A percentile compares a stretch with the other conserved stretches of the same genome.
Evolutionary conservation across 2,797 vertebrate species (phyloP).

Genomic region (Eospalax fontanierii): DNA sequence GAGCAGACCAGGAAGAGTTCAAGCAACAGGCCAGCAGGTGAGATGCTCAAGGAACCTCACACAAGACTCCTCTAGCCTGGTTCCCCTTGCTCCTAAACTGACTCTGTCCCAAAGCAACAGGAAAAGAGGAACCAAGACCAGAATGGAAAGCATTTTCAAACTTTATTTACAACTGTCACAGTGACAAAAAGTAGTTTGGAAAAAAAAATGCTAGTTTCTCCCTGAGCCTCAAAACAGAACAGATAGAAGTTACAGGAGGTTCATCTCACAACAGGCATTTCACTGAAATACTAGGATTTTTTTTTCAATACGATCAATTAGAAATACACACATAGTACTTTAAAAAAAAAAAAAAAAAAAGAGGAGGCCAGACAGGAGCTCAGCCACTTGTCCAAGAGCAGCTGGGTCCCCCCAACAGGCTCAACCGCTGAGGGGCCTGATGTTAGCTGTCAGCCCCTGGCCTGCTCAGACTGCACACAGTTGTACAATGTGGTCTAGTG

Average conservation of each 20-base stretch:
- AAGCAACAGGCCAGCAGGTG: background rate
- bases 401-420: constrained; percentile 81
- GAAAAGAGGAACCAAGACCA: constrained; percentile 73
- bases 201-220: constrained; percentile 96
- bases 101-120: background rate
- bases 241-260: constrained; percentile 93
- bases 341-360: constrained; percentile 79
- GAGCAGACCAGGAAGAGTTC: background rate
- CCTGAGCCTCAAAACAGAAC: constrained; percentile 99
- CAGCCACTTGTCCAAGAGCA: constrained; percentile 87
- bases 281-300: constrained; percentile 91
- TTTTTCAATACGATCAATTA: constrained; percentile 90
- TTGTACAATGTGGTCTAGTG: constrained; percentile 81
- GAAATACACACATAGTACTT: constrained; percentile 91
- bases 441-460: constrained; percentile 43
- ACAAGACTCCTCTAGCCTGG: fast-evolving
- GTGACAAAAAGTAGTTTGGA: constrained; percentile 96
- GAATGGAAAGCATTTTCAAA: constrained; percentile 96
- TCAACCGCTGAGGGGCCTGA: constrained; percentile 29
- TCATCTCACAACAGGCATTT: constrained; percentile 92
- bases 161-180: constrained; percentile 99
- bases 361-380: constrained; percentile 88
- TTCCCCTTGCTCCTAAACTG: background rate
- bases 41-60: fast-evolving
- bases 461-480: constrained; percentile 83